phyloP scores from a whole-genome alignment of 2,888 invertebrate genomes.

The Troides oblongomaculatus region DNA sequence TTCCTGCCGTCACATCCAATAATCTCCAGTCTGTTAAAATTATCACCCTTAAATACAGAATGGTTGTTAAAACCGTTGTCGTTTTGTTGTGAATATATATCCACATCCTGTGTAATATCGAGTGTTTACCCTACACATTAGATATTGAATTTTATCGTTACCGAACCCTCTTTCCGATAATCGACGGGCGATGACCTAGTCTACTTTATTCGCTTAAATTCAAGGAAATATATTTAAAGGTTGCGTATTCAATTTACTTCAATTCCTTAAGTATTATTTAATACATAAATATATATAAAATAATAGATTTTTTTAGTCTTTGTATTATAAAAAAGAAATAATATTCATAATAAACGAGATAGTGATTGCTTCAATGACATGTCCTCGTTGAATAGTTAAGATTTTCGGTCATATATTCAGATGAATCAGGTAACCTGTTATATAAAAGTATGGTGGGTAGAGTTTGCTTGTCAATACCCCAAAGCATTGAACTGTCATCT shows the following conservation, averaged over 20 bases:
- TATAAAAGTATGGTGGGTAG: too few relatives aligned
- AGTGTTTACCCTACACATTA: slow-evolving; percentile 20
- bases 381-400: too few relatives aligned
- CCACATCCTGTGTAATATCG: slow-evolving; percentile 30
- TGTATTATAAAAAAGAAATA: too few relatives aligned
- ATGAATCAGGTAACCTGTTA: too few relatives aligned
- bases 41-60: not conserved
- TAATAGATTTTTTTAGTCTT: too few relatives aligned
- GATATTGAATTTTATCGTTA: slow-evolving; percentile 29
- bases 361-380: too few relatives aligned
- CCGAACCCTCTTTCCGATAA: slow-evolving; percentile 25
- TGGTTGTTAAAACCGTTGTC: not conserved
- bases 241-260: not conserved
- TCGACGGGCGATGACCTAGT: slow-evolving; percentile 26
- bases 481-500: too few relatives aligned
- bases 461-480: too few relatives aligned
- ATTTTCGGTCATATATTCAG: too few relatives aligned
- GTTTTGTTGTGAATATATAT: slow-evolving; percentile 14
- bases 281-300: too few relatives aligned
- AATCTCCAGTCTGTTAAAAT: not conserved
- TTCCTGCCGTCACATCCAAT: not conserved
- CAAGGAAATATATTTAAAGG: slow-evolving; percentile 10
- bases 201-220: slow-evolving; percentile 16
- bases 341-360: too few relatives aligned
- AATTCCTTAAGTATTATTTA: too few relatives aligned